phyloP scores from a whole-genome alignment of 1,140 invertebrate species.

The Neodiprion pinetum region DNA sequence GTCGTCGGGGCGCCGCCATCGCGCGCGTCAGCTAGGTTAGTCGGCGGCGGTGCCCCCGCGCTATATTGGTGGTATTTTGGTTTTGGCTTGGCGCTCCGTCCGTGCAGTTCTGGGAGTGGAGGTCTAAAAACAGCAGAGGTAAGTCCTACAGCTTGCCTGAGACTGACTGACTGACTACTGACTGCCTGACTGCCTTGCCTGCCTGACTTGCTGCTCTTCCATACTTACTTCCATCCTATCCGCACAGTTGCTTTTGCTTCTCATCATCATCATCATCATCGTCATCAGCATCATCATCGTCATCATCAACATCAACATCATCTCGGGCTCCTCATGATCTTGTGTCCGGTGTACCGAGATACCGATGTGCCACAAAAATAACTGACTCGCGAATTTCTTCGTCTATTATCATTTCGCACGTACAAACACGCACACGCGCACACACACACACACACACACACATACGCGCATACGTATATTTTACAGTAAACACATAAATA shows the following conservation, averaged over 20 bases:
- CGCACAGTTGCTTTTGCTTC: neutral
- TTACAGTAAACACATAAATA: too few species aligned
- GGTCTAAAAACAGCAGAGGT: constrained; percentile 64
- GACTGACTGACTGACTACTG: neutral
- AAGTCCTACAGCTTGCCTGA: constrained; percentile 46
- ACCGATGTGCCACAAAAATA: too few species aligned
- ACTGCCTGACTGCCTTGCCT: neutral
- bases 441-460: too few species aligned
- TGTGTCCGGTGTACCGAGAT: too few species aligned
- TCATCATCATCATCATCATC: neutral
- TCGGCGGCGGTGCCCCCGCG: constrained; percentile 21
- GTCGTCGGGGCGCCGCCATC: constrained; percentile 17
- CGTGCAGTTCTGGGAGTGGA: constrained; percentile 62
- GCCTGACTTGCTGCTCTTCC: constrained; percentile 8
- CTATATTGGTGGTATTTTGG: constrained; percentile 58
- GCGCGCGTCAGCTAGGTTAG: constrained; percentile 17
- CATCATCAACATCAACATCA: neutral
- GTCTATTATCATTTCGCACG: too few species aligned
- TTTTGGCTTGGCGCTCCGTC: constrained; percentile 59
- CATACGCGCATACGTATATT: too few species aligned
- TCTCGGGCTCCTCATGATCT: too few species aligned
- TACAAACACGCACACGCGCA: too few species aligned
- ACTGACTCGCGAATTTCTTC: too few species aligned
- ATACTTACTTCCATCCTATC: constrained; percentile 23
- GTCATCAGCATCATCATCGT: neutral